Base-by-base conservation (phyloP, 2,888 invertebrate genomes). In the Metalampra italica region DNA sequence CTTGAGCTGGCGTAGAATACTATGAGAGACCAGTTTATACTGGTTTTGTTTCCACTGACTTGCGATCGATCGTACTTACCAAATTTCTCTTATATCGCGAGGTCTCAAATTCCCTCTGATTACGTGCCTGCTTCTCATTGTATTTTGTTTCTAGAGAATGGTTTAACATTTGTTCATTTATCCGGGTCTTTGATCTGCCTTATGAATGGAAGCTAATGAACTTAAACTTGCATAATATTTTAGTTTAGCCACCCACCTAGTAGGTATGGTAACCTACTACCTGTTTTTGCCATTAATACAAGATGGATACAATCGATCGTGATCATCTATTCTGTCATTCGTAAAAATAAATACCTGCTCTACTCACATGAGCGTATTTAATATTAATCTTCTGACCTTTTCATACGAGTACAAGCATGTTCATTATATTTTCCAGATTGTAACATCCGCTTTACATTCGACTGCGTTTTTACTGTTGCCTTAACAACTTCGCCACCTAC, bases 401-500 rank as follows among this genome's bases (percentile, higher is more conserved):
- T 55, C 36, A 54, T 53, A 62, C 57, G 5, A 36, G 7, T n/a
- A n/a, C n/a, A 65, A 64, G 61, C 64, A 59, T 52, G 64, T 67
- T 68, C 66, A 66, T 74, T 68, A 72, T 69, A 67, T 65, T 57
- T 66, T 22, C 22, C 71, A 75, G 75, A 79, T 81, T 78, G 74
- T 68, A 71, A 73, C 78, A 78, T 81, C 80, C 80, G 80, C 63
- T 78, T 66, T 60, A 62, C 63, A 61, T 70, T 62, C 56, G 53
- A 56, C 55, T 53, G 49, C 12, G n/a, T 42, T 40, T 2, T 9
- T 14, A 15, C 40, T 8, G 40, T 5, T 15, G 8, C 15, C 5
- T 5, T 3, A 11, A 30, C n/a, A 29, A 12, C 38, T n/a, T 37
- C 3, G 12, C 12, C 11, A n/a, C 2, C 12, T 3, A 52, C 57